Percentiles rank a stretch among this genome's conserved stretches.
Evolutionary conservation across 2,797 vertebrate genomes (phyloP).

Genomic region (Sebastes vulpes): DNA sequence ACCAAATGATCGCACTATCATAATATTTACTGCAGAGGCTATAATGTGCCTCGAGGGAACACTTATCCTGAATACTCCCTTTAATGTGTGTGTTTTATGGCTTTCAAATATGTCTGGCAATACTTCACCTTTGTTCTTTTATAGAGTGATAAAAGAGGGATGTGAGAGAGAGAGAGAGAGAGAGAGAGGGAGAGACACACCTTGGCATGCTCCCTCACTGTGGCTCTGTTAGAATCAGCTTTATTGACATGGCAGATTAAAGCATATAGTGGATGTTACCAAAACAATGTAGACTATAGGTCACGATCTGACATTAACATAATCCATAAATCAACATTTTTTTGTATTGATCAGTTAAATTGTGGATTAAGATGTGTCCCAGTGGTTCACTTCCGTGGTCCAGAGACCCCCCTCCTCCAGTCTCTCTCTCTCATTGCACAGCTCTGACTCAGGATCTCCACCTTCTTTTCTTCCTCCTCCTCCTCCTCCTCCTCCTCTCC

Average conservation of each 20-base stretch:
- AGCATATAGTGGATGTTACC: neutral
- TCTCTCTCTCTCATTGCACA: neutral
- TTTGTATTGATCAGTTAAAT: neutral
- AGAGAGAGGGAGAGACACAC: neutral
- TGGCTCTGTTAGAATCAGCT: neutral
- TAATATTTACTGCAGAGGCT: neutral
- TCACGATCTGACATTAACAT: neutral
- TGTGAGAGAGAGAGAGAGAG: neutral
- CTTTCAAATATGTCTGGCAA: neutral
- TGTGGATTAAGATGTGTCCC: neutral
- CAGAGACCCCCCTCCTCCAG: neutral
- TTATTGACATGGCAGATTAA: neutral
- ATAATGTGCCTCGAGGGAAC: neutral
- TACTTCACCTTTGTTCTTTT: conserved; percentile 29
- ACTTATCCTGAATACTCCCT: neutral
- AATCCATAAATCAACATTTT: neutral
- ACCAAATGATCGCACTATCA: neutral
- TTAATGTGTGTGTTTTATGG: conserved; percentile 11
- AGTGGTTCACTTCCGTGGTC: neutral
- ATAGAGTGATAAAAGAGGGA: neutral
- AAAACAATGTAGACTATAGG: neutral
- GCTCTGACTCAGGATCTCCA: conserved; percentile 37
- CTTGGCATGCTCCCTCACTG: neutral
- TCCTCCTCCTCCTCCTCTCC: conserved; percentile 6
- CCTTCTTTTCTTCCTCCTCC: neutral